phyloP scores from a whole-genome alignment of 2,113 vertebrate species.

The Grammomys surdaster region DNA sequence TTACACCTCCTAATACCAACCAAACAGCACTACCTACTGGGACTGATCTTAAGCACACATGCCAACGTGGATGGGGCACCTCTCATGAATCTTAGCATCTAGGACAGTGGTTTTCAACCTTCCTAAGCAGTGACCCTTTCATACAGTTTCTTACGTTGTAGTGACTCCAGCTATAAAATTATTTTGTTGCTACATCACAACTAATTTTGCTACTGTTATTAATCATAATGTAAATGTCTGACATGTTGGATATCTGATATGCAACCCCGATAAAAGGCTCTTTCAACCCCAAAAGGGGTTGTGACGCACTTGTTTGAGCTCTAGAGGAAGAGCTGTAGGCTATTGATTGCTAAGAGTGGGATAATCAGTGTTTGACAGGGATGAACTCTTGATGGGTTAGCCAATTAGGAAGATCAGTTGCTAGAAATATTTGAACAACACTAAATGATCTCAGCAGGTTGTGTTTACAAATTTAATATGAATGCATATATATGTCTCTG shows the following conservation, averaged over 20 bases:
- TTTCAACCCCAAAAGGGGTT: no score
- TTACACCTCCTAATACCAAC: neutral
- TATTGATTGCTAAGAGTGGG: neutral
- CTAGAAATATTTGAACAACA: neutral
- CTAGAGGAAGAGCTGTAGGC: neutral
- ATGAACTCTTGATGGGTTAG: neutral
- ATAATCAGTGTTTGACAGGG: neutral
- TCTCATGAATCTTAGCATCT: neutral
- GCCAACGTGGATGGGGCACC: neutral
- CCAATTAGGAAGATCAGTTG: neutral
- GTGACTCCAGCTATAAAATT: no score
- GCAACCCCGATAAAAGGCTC: no score
- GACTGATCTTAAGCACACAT: neutral
- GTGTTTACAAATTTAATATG: neutral
- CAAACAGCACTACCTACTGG: neutral
- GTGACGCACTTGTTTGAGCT: no score
- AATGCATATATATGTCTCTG: no score
- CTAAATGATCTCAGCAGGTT: neutral
- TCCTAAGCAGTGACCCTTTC: no score
- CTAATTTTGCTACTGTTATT: no score
- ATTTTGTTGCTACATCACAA: no score
- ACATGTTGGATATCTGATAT: no score
- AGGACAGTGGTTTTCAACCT: neutral
- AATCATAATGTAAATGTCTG: no score
- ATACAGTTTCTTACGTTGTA: no score